phyloP scores from a whole-genome alignment of 2,797 vertebrate species.

The Sebastes aleutianus region DNA sequence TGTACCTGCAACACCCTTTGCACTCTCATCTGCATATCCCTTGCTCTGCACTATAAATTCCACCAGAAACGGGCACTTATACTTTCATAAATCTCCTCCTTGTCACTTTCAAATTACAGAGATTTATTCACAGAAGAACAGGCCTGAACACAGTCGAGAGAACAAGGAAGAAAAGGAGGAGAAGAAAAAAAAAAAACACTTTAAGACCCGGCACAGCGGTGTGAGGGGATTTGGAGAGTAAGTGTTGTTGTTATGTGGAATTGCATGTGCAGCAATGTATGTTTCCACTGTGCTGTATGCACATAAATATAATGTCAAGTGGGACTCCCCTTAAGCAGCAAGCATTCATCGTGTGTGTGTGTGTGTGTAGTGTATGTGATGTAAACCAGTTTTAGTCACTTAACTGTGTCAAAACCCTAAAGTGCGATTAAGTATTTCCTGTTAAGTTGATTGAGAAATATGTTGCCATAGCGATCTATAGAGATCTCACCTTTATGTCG shows the following conservation, averaged over 20 bases:
- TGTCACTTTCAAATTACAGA: constrained; percentile 90
- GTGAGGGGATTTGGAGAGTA: constrained; percentile 65
- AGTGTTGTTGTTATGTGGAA: constrained; percentile 87
- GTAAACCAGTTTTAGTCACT: not conserved
- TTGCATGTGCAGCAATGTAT: constrained; percentile 49
- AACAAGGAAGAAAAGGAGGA: constrained; percentile 28
- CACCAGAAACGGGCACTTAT: constrained; percentile 81
- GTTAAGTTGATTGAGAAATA: not conserved
- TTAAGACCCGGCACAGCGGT: constrained; percentile 85
- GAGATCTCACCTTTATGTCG: not conserved
- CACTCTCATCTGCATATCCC: constrained; percentile 83
- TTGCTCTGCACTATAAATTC: constrained; percentile 81
- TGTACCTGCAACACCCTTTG: constrained; percentile 72
- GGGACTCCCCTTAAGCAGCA: constrained; percentile 81
- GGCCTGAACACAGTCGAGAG: constrained; percentile 52
- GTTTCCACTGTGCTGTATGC: constrained; percentile 59
- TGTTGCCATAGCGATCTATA: not conserved
- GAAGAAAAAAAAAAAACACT: constrained; percentile 38
- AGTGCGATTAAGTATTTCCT: not conserved
- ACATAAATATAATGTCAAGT: constrained; percentile 74
- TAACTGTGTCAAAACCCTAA: not conserved
- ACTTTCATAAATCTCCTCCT: constrained; percentile 85
- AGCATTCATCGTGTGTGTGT: constrained; percentile 79
- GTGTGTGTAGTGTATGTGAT: constrained; percentile 57
- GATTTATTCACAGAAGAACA: constrained; percentile 91